phyloP scores from a whole-genome alignment of 2,888 invertebrate genomes.

The Cloeon dipterum region DNA sequence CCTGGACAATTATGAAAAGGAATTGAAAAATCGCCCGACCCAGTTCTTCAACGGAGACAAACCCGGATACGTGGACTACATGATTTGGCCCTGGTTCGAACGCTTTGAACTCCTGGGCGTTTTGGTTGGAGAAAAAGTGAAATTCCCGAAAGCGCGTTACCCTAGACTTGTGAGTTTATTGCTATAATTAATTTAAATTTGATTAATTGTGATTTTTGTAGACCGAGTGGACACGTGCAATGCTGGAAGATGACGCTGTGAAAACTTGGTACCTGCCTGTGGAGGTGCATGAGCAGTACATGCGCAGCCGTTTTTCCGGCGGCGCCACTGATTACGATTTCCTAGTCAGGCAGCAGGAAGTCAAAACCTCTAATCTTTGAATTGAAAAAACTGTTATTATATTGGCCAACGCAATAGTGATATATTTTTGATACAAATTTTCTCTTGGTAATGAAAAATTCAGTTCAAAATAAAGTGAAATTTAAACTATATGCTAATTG shows the following conservation, averaged over 20 bases:
- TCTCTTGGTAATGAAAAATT: too few species aligned
- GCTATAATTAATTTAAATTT: too few species aligned
- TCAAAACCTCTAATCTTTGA: too few species aligned
- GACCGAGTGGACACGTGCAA: not conserved
- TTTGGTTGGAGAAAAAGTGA: constrained; percentile 33
- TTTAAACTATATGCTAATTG: too few species aligned
- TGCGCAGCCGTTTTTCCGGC: not conserved
- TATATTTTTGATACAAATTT: too few species aligned
- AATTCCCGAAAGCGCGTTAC: constrained; percentile 25
- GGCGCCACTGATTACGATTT: not conserved
- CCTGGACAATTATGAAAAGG: too few species aligned
- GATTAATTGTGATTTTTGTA: not conserved
- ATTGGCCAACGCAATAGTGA: too few species aligned
- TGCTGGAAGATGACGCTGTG: not conserved
- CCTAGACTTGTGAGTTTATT: constrained; percentile 21
- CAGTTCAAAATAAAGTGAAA: too few species aligned
- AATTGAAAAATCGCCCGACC: too few species aligned
- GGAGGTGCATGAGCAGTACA: not conserved
- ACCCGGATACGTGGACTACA: constrained; percentile 58
- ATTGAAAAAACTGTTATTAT: too few species aligned
- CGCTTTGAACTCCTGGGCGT: constrained; percentile 33
- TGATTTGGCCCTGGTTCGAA: constrained; percentile 75
- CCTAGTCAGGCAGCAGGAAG: not conserved
- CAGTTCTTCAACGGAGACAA: too few species aligned
- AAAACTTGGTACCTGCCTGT: not conserved